A percentile compares a stretch with the other conserved stretches of the same genome.
Conservation (phyloP, 1,140 invertebrate genomes). For the Chironomus tepperi region DNA sequence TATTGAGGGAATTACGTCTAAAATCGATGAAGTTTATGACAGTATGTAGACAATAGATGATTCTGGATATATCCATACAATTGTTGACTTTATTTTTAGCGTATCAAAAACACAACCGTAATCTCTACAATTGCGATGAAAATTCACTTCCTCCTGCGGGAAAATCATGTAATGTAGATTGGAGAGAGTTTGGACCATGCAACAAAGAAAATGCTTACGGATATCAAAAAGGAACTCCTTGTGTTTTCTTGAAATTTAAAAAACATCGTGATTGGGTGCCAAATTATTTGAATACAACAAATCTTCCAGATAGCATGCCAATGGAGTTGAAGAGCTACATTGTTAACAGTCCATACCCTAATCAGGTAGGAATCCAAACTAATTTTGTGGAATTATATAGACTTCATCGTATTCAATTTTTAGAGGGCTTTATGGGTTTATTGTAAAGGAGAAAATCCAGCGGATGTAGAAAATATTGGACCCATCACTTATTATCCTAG, state of each 20-base stretch:
- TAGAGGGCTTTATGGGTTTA: constrained; percentile 58
- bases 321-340: constrained; percentile 54
- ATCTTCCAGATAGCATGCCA: constrained; percentile 58
- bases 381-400: background rate
- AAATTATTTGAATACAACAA: constrained; percentile 55
- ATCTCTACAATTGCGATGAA: constrained; percentile 50
- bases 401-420: background rate
- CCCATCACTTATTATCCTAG: constrained; percentile 62
- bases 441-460: constrained; percentile 75
- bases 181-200: constrained; percentile 54
- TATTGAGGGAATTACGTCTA: background rate
- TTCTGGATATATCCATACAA: background rate
- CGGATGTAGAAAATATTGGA: constrained; percentile 76
- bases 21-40: background rate
- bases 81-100: background rate
- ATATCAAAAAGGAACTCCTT: constrained; percentile 67
- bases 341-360: constrained; percentile 26
- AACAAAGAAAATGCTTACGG: constrained; percentile 60
- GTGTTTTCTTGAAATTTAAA: constrained; percentile 75
- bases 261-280: constrained; percentile 69
- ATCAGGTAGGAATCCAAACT: background rate
- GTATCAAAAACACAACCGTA: constrained; percentile 22
- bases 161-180: constrained; percentile 64
- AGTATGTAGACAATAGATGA: background rate
- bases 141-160: constrained; percentile 49